Percentiles rank a stretch among this genome's conserved stretches.
Conservation (phyloP, 2,888 invertebrate species). For the Campaea margaritaria region DNA sequence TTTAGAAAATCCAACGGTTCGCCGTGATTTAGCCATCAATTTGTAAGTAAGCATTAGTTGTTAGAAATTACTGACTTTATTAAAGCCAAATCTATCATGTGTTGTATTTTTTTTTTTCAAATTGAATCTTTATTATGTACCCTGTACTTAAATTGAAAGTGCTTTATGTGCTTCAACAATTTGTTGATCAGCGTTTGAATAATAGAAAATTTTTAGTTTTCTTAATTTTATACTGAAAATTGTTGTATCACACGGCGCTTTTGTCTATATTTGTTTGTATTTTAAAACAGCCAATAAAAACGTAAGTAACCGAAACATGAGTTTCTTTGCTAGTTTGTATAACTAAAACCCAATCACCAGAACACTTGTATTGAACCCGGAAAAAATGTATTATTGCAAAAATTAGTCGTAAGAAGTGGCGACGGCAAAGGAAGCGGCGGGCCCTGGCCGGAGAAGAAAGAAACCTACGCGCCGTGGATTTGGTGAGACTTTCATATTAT, state of each 20-base stretch:
- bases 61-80: not conserved
- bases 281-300: slow-evolving; percentile 1
- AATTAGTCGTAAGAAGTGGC: slow-evolving; percentile 23
- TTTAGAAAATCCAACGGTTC: slow-evolving; percentile 1
- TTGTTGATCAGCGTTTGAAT: no score
- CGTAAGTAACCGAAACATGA: not conserved
- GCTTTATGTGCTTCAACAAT: no score
- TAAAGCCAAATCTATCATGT: not conserved
- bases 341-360: slow-evolving; percentile 1
- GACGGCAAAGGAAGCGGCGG: not conserved
- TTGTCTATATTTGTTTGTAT: no score
- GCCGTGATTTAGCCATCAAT: slow-evolving; percentile 14
- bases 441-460: slow-evolving; percentile 37
- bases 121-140: no score
- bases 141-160: no score
- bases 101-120: not conserved
- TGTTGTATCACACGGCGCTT: no score
- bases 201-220: no score
- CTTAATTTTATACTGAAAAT: no score
- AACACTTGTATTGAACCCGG: not conserved
- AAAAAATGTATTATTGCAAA: slow-evolving; percentile 5
- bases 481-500: slow-evolving; percentile 51
- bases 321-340: slow-evolving; percentile 10
- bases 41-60: slow-evolving; percentile 8
- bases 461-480: slow-evolving; percentile 52